Base-by-base conservation (phyloP, 1,140 invertebrate genomes). In the Ganaspis sp. region DNA sequence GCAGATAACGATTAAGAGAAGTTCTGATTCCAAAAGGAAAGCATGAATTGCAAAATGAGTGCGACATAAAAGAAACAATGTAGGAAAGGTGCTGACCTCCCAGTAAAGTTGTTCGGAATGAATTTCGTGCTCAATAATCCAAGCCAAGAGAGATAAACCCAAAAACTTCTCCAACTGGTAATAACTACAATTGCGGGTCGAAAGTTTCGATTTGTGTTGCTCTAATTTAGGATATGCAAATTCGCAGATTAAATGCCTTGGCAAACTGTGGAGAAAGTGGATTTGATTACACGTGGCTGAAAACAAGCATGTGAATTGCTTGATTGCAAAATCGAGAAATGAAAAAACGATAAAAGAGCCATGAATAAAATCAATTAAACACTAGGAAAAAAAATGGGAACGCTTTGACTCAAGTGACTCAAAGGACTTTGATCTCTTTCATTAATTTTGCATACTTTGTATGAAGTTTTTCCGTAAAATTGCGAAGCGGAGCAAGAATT, bases 341-440 rank as follows among this genome's bases (percentile, higher is more conserved):
- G 29, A 34, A 34, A 34, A 34, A 34, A 6, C 6, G 29, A 2
- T 2, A 34, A 6, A 34, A 34, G 29, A 34, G 6, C 6, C 29
- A 34, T 34, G 29, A 34, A 34, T 34, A 34, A 34, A 34, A 34
- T 34, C 6, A 34, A 34, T 34, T 34, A 34, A 34, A 6, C 29
- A 17, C 5, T 49, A n/a, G 3, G 1, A 49, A 49, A 49, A 49
- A 49, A n/a, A 17, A 49, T 11, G 1, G 40, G 4, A n/a, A 49
- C 8, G 45, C 45, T 49, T 49, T 49, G 45, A 49, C 45, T 17
- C 45, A 15, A 49, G 15, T 5, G 15, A 15, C 21, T 38, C 19
- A 23, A 29, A 23, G 75, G 53, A 78, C 70, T 69, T 75, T 49
- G 38, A 42, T 70, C 74, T 74, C 9, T 74, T 23, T 74, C 23